Evolutionary conservation across 2,797 vertebrate genomes (phyloP).

Genomic region (Rhodeus uyekii): DNA sequence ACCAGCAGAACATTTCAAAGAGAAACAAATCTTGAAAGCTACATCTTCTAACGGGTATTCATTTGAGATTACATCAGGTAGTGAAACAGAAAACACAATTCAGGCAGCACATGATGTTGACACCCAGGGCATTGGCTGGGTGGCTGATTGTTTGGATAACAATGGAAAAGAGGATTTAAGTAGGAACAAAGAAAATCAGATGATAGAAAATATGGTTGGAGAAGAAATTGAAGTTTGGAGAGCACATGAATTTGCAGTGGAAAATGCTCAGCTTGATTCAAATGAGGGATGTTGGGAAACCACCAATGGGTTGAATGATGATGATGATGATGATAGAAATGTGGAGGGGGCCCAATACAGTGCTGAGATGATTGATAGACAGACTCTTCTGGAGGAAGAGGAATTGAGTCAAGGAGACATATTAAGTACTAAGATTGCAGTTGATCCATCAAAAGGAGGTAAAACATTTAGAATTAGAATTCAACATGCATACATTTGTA

Average conservation of each 20-base stretch:
- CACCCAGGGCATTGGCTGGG: not conserved
- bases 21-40: not conserved
- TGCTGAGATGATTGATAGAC: not conserved
- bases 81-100: not conserved
- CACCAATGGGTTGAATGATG: not conserved
- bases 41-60: not conserved
- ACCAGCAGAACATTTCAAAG: not conserved
- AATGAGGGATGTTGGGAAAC: not conserved
- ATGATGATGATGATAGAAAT: not conserved
- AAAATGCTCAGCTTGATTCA: not conserved
- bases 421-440: not conserved
- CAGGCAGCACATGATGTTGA: not conserved
- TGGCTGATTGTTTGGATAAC: not conserved
- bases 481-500: not conserved
- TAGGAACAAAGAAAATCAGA: not conserved
- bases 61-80: not conserved
- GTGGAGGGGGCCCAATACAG: not conserved
- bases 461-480: not conserved
- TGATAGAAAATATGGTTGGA: not conserved
- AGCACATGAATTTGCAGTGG: conserved; percentile 14
- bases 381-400: conserved; percentile 7
- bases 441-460: conserved; percentile 41
- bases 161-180: not conserved
- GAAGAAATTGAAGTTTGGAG: not conserved
- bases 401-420: conserved; percentile 7